These are phyloP conservation scores for Sanderia malayensis DNA, from an alignment of 30 jellyfish, hydroid and myxozoan species.

Conservation along the genomic window DNA sequence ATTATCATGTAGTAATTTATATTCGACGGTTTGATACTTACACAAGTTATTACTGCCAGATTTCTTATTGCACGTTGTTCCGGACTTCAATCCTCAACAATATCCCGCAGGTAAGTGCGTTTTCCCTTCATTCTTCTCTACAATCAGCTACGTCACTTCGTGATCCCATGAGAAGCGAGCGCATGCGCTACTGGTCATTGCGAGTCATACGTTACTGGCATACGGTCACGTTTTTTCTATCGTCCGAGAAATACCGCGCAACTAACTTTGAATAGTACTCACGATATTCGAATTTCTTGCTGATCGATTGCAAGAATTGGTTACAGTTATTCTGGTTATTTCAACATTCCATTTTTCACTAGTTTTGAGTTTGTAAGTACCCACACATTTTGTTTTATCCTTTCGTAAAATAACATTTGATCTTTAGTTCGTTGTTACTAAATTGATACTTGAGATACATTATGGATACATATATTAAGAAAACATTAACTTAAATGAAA, in stretches of 20 bases:
- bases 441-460: not conserved
- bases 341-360: not conserved
- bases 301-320: not conserved
- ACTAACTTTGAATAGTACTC: not conserved
- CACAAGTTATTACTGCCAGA: no score
- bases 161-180: constrained; percentile 46
- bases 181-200: constrained; percentile 27
- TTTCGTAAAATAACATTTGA: not conserved
- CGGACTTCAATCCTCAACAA: no score
- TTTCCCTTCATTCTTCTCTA: constrained; percentile 31
- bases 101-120: no score
- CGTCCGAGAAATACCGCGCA: not conserved
- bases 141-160: constrained; percentile 38
- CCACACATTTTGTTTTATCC: not conserved
- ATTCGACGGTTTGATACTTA: no score
- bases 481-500: no score
- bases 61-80: no score
- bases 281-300: not conserved
- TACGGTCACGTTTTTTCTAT: not conserved
- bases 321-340: no score
- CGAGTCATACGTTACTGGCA: not conserved
- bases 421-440: not conserved
- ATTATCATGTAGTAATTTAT: no score
- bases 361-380: not conserved
- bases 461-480: not conserved